Conservation (phyloP, 2,113 vertebrate genomes). For the Sphaerodactylus townsendi region DNA sequence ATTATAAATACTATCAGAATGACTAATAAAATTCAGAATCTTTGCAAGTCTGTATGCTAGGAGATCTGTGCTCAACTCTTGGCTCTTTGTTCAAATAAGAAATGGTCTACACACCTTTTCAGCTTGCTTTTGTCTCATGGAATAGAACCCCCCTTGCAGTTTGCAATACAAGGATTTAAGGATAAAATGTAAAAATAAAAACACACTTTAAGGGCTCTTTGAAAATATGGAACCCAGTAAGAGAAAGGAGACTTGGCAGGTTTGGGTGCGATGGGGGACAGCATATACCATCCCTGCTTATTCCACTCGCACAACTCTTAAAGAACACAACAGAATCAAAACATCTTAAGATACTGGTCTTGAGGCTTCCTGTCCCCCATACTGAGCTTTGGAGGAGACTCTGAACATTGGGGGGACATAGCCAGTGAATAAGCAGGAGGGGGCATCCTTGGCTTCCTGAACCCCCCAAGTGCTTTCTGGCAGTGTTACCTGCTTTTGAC, state of each 20-base stretch:
- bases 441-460: not conserved
- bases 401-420: not conserved
- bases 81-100: too few species aligned
- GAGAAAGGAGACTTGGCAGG: not conserved
- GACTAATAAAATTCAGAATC: not conserved
- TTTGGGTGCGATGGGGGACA: too few species aligned
- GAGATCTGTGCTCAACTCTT: not conserved
- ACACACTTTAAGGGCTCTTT: not conserved
- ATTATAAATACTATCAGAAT: not conserved
- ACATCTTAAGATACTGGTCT: not conserved
- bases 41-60: not conserved
- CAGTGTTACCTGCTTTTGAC: not conserved
- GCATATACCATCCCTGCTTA: not conserved
- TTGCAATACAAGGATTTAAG: not conserved
- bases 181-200: not conserved
- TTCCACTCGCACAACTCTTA: not conserved
- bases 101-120: not conserved
- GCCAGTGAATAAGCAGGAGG: not conserved
- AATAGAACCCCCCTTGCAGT: too few species aligned
- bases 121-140: not conserved
- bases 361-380: not conserved
- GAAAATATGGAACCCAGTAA: not conserved
- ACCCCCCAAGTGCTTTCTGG: rapidly evolving
- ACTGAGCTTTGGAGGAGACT: not conserved
- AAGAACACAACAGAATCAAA: not conserved